phyloP scores from a whole-genome alignment of 2,888 invertebrate genomes.

The Furcula furcula region DNA sequence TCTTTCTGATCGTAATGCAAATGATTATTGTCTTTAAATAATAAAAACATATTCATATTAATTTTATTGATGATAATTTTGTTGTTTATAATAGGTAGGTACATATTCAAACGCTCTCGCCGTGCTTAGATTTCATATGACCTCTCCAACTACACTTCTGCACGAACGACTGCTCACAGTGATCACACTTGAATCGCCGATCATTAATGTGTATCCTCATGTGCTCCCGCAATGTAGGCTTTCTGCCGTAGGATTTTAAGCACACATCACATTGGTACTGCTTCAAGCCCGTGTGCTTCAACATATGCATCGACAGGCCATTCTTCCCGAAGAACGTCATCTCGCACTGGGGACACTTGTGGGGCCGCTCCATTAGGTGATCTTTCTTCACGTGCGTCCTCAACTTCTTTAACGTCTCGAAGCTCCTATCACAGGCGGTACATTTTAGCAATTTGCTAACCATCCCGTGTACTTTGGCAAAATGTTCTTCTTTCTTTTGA shows the following conservation, averaged over 20 bases:
- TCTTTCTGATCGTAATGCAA: no score
- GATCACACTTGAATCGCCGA: conserved; percentile 29
- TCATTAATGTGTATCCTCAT: conserved; percentile 38
- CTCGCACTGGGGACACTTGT: conserved; percentile 59
- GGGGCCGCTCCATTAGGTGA: conserved; percentile 56
- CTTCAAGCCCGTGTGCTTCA: conserved; percentile 53
- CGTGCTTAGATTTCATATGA: conserved; percentile 25
- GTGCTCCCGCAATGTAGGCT: conserved; percentile 35
- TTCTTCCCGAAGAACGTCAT: conserved; percentile 42
- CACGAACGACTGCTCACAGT: conserved; percentile 25
- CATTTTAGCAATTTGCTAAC: conserved; percentile 35
- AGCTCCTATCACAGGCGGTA: conserved; percentile 42
- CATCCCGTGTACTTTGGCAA: conserved; percentile 41
- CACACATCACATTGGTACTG: conserved; percentile 56
- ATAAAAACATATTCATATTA: no score
- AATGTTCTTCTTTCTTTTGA: conserved; percentile 39
- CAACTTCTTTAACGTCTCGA: conserved; percentile 29
- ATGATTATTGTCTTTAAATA: no score
- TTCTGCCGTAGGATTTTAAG: conserved; percentile 34
- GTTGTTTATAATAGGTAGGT: no score
- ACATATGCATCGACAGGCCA: conserved; percentile 39
- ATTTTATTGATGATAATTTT: no score
- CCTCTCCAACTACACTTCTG: conserved; percentile 27
- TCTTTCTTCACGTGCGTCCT: conserved; percentile 42
- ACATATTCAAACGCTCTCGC: conserved; percentile 3